Conservation (phyloP, 2,797 vertebrate genomes). For the Poeciliopsis presidionis region DNA sequence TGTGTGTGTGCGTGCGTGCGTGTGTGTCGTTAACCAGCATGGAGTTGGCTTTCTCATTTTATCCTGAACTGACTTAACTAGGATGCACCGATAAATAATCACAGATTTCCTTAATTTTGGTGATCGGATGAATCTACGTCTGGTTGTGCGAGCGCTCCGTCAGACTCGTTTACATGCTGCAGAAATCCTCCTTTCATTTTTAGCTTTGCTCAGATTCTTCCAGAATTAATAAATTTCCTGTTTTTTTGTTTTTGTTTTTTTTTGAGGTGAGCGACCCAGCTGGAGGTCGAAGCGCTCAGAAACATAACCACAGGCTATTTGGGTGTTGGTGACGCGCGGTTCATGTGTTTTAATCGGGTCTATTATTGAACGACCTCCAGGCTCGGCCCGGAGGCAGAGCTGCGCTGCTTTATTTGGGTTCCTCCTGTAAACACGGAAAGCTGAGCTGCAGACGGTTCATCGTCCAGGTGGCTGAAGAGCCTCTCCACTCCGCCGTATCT, state of each 20-base stretch:
- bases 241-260: neutral
- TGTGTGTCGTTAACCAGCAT: neutral
- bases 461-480: neutral
- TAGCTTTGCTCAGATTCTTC: neutral
- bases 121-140: too few relatives aligned
- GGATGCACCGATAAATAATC: too few relatives aligned
- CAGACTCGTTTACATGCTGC: neutral
- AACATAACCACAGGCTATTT: constrained; percentile 29
- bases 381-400: neutral
- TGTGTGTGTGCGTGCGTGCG: neutral
- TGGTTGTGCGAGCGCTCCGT: neutral
- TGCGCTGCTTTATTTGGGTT: constrained; percentile 41
- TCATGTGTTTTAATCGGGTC: constrained; percentile 38
- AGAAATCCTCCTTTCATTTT: neutral
- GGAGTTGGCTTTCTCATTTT: neutral
- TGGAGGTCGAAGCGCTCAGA: neutral
- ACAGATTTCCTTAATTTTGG: too few relatives aligned
- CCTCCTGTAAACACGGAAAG: constrained; percentile 25
- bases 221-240: neutral
- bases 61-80: neutral
- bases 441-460: constrained; percentile 1
- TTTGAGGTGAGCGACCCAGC: neutral
- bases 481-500: neutral
- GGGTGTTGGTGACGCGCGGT: constrained; percentile 15
- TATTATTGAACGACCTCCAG: neutral